Evolutionary conservation across 1,140 invertebrate genomes (phyloP).

Genomic region (Apis cerana): DNA sequence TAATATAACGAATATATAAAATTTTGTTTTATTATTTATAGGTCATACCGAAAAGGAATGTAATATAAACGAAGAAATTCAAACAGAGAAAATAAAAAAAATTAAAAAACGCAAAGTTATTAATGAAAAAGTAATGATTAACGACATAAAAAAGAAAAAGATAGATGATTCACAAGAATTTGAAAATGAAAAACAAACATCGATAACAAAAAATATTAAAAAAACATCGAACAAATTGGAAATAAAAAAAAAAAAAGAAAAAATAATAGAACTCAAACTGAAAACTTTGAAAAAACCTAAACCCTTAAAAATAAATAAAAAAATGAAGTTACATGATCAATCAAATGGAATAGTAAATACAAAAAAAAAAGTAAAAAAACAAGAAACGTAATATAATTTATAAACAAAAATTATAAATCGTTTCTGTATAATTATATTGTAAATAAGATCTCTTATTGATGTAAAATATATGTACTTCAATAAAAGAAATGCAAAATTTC

Average conservation of each 20-base stretch:
- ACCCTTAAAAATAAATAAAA: not conserved
- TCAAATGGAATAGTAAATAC: not conserved
- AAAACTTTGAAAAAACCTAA: not conserved
- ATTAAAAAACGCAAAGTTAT: conserved; percentile 37
- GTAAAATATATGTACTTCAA: not conserved
- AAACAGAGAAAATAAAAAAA: not conserved
- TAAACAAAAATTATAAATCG: not conserved
- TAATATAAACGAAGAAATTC: conserved; percentile 8
- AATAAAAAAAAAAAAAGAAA: not conserved
- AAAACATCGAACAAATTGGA: not conserved
- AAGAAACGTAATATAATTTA: not conserved
- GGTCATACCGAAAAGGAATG: conserved; percentile 67
- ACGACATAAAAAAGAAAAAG: conserved; percentile 39
- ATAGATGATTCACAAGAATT: conserved; percentile 4
- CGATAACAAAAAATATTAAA: not conserved
- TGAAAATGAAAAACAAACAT: not conserved
- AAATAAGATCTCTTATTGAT: conserved; percentile 7
- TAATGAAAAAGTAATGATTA: not conserved
- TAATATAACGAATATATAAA: not conserved
- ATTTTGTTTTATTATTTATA: conserved; percentile 47
- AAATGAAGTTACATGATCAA: not conserved
- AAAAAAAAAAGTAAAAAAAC: conserved; percentile 14
- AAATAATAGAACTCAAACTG: not conserved
- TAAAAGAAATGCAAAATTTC: conserved; percentile 11
- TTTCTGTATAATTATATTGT: not conserved